Evolutionary conservation across 2,888 invertebrate species (phyloP), one percentile per base, ranked within the genome.

Genomic region (Tholera decimalis): DNA sequence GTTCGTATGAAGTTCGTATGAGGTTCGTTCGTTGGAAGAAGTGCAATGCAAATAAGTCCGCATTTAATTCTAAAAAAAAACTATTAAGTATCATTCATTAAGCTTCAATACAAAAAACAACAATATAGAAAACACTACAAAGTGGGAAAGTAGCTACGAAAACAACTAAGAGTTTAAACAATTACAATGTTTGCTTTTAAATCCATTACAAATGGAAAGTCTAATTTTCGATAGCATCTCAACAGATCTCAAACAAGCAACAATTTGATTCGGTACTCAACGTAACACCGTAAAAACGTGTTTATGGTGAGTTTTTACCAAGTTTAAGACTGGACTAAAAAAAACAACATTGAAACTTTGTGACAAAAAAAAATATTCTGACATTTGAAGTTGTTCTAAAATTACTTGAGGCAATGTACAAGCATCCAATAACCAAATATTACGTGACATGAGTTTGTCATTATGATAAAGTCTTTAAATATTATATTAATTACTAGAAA

Each of bases 181-280:
- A 71, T 46, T 26, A 46, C 53, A 70, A 57, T 51, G 56, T 66
- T 71, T 50, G 47, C 35, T 37, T 57, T 49, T n/a, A 57, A 54
- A 60, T 63, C 26, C 22, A 60, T 59, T 54, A 72, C 39, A 62
- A 44, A 18, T 73, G 49, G 59, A 76, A 77, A 67, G 62, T 63
- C 56, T 41, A 57, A 59, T 56, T 73, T 22, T 53, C 18, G 51
- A 62, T 55, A 64, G 44, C 39, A 73, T 73, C 74, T 44, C 39
- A 68, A 78, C 26, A 44, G 51, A 64, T 64, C 44, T 53, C 77
- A 57, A 73, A 39, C 44, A 78, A 78, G 59, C 61, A n/a, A 69
- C 61, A 79, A 77, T 74, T 69, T 64, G 75, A 79, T 79, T 43
- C 75, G 69, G 75, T 62, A 69, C 55, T 51, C 57, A 70, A 47